Percentiles rank a stretch among this genome's conserved stretches.
Evolutionary conservation across 2,888 invertebrate species (phyloP).

Genomic region (Stegana nigrithorax): DNA sequence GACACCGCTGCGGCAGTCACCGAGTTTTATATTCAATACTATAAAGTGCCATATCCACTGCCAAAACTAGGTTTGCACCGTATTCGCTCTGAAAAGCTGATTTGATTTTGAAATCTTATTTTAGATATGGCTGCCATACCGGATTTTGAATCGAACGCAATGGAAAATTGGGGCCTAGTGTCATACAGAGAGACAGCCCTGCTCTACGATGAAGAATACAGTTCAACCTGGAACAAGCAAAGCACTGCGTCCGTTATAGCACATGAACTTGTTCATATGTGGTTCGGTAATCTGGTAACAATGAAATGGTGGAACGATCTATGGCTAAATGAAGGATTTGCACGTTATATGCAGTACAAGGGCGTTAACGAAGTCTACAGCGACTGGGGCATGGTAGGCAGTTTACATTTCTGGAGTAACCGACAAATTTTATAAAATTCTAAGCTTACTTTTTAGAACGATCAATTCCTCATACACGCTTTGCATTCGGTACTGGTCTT

Average conservation of each 20-base stretch:
- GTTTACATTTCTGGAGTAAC: background rate
- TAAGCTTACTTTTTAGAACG: constrained; percentile 71
- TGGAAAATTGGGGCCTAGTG: constrained; percentile 96
- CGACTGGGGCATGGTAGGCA: constrained; percentile 80
- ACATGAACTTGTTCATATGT: constrained; percentile 95
- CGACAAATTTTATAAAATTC: background rate
- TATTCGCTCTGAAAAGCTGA: background rate
- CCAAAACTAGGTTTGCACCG: constrained; percentile 84
- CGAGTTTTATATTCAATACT: constrained; percentile 85
- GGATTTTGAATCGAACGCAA: constrained; percentile 77
- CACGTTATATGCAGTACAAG: constrained; percentile 87
- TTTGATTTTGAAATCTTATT: constrained; percentile 31
- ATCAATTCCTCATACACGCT: constrained; percentile 79
- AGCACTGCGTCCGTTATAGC: constrained; percentile 83
- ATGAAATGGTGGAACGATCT: constrained; percentile 94
- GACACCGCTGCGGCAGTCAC: constrained; percentile 79
- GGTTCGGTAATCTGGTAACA: constrained; percentile 91
- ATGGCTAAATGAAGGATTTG: constrained; percentile 94
- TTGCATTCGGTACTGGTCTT: constrained; percentile 78
- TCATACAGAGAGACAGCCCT: constrained; percentile 89
- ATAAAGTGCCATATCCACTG: constrained; percentile 85
- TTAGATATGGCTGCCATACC: constrained; percentile 66
- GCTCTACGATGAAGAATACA: constrained; percentile 78
- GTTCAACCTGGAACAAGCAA: constrained; percentile 82
- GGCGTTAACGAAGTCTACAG: constrained; percentile 77